Conservation (phyloP, 2,888 invertebrate species). For the Ormyrus rosae region DNA sequence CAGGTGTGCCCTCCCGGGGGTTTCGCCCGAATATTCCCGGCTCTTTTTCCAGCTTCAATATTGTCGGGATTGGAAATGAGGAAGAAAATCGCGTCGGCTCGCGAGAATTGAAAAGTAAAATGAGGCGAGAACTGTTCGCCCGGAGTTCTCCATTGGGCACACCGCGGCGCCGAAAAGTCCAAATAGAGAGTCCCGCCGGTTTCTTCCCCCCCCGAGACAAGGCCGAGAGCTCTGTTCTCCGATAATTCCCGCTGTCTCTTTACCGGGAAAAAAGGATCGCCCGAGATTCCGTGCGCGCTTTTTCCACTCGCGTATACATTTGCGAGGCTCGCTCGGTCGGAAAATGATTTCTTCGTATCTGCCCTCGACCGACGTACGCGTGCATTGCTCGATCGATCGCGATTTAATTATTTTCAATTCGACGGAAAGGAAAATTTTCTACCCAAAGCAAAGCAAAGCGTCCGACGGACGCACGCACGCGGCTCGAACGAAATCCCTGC, state of each 20-base stretch:
- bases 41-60: conserved; percentile 60
- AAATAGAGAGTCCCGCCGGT: conserved; percentile 1
- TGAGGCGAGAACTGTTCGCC: conserved; percentile 61
- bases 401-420: background rate
- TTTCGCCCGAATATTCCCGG: conserved; percentile 5
- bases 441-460: background rate
- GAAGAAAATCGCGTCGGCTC: conserved; percentile 68
- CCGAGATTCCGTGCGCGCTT: too few species aligned
- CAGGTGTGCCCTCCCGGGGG: conserved; percentile 25
- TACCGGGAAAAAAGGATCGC: too few species aligned
- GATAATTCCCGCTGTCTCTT: too few species aligned
- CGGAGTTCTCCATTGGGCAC: background rate
- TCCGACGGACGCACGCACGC: too few species aligned
- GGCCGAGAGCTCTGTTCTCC: too few species aligned
- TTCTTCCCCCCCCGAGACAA: background rate
- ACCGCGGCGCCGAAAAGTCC: background rate
- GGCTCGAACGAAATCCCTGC: background rate
- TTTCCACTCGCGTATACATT: too few species aligned
- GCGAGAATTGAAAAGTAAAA: conserved; percentile 72
- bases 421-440: background rate
- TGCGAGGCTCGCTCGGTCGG: too few species aligned
- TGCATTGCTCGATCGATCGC: background rate
- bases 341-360: too few species aligned
- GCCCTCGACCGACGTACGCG: too few species aligned
- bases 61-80: conserved; percentile 70